Evolutionary conservation across 2,888 invertebrate species (phyloP), one percentile per base, ranked within the genome.

Genomic region (Luffia ferchaultella): DNA sequence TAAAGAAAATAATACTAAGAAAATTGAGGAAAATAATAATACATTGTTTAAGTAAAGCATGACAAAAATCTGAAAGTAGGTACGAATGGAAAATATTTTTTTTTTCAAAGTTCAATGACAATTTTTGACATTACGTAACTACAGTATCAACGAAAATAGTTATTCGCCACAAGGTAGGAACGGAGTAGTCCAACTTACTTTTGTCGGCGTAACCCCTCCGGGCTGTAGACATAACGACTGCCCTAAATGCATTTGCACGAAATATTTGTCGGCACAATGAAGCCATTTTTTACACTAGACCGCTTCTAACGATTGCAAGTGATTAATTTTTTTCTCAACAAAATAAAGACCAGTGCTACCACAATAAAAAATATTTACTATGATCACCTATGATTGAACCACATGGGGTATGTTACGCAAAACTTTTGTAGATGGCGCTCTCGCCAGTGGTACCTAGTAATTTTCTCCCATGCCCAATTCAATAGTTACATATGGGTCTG

Each of bases 231-330:
- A 87, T 82, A 60, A 88, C 68, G 59, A 87, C 85, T 84, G 88
- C 88, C 74, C 86, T 88, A 68, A 88, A 85, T 62, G 88, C 86
- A 68, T 86, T 80, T 80, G 85, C 87, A 55, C 88, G 78, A 65
- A 88, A 76, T 74, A 90, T 85, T 86, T 89, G 89, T 79, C 90
- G 88, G 83, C 90, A 91, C 71, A 92, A 76, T 62, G 91, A 90
- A 79, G 92, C 91, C 92, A 92, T 92, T 88, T 86, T 86, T 72
- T 68, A 56, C 73, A 77, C 76, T 73, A 73, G 73, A 76, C 70
- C 77, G 76, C 70, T 75, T 80, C 76, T 74, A 61, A 72, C 76
- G 75, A 77, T 70, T 65, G 77, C 76, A 76, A 80, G 73, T 76
- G 72, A 59, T 58, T 53, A 62, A 59, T 61, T 56, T 55, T 63